A percentile compares a stretch with the other conserved stretches of the same genome.
These are phyloP conservation scores for Himalopsyche phryganea DNA, from an alignment of 1,140 invertebrate species.

Conservation along the genomic window DNA sequence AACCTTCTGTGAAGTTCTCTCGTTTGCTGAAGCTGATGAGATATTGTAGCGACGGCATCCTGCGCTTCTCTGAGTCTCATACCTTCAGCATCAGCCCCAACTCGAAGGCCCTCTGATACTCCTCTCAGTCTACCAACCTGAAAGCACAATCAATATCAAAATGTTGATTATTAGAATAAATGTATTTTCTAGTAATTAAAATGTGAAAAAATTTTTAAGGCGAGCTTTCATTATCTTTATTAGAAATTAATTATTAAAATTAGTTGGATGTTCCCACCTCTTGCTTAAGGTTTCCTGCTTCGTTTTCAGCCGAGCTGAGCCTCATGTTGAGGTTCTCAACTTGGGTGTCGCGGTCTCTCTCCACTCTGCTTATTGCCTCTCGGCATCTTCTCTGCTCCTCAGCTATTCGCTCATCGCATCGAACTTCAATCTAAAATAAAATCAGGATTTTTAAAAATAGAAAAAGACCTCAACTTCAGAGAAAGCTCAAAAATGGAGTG, in stretches of 20 bases:
- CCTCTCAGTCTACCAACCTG: constrained; percentile 48
- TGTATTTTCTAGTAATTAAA: no score
- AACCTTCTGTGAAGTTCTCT: constrained; percentile 49
- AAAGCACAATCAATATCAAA: constrained; percentile 6
- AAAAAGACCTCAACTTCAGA: neutral
- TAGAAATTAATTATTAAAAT: neutral
- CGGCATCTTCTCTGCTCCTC: constrained; percentile 82
- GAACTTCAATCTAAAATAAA: constrained; percentile 62
- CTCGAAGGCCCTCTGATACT: constrained; percentile 53
- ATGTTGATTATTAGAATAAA: no score
- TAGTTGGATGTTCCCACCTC: no score
- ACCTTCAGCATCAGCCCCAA: constrained; percentile 56
- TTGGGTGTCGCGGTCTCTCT: constrained; percentile 82
- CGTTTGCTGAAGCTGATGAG: constrained; percentile 56
- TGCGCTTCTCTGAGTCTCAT: constrained; percentile 53
- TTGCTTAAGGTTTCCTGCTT: constrained; percentile 71
- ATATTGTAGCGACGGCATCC: constrained; percentile 54
- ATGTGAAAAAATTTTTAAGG: no score
- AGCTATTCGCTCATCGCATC: constrained; percentile 77
- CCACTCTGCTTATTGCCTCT: constrained; percentile 74
- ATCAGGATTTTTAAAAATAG: no score
- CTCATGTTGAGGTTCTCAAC: constrained; percentile 81
- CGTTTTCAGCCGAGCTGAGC: constrained; percentile 73
- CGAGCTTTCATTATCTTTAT: no score
- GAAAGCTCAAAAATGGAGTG: no score